A percentile compares a stretch with the other conserved stretches of the same genome.
phyloP scores from a whole-genome alignment of 2,797 vertebrate genomes.

The Phataginus tricuspis region DNA sequence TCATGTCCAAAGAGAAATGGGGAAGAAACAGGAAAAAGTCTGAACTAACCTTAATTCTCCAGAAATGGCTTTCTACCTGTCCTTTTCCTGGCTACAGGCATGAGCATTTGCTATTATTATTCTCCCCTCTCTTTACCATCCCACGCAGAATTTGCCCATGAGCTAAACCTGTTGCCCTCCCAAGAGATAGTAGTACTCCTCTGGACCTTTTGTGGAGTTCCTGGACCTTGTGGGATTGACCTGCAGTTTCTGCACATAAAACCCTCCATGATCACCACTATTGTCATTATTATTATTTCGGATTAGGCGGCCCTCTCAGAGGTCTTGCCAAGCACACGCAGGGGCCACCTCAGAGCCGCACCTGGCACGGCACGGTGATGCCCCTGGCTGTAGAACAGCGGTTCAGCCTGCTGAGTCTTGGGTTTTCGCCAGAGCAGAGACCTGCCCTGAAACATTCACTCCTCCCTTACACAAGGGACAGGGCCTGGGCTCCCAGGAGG shows the following conservation, averaged over 20 bases:
- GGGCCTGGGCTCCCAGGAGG: background rate
- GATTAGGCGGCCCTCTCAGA: slow-evolving; percentile 74
- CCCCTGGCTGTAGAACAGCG: slow-evolving; percentile 69
- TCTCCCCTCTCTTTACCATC: background rate
- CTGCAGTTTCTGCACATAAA: slow-evolving; percentile 27
- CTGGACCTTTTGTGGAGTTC: slow-evolving; percentile 48
- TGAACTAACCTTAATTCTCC: background rate
- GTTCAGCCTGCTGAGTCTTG: slow-evolving; percentile 35
- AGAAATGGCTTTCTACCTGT: background rate
- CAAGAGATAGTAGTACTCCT: slow-evolving; percentile 67
- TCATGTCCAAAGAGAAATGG: background rate
- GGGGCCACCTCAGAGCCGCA: slow-evolving; percentile 67
- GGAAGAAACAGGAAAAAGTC: too few relatives aligned
- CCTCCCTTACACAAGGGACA: background rate
- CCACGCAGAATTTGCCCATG: slow-evolving; percentile 32
- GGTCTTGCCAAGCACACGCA: slow-evolving; percentile 75
- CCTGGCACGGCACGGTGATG: slow-evolving; percentile 60
- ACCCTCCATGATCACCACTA: slow-evolving; percentile 67
- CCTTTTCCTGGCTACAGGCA: background rate
- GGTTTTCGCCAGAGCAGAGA: slow-evolving; percentile 18
- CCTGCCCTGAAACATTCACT: background rate
- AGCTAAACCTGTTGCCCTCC: slow-evolving; percentile 39
- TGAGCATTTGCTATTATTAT: background rate
- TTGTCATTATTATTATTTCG: slow-evolving; percentile 68
- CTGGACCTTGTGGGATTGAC: slow-evolving; percentile 64